Percentiles rank a stretch among this genome's conserved stretches.
Evolutionary conservation across 2,888 invertebrate species (phyloP).

Genomic region (Campaea margaritaria): DNA sequence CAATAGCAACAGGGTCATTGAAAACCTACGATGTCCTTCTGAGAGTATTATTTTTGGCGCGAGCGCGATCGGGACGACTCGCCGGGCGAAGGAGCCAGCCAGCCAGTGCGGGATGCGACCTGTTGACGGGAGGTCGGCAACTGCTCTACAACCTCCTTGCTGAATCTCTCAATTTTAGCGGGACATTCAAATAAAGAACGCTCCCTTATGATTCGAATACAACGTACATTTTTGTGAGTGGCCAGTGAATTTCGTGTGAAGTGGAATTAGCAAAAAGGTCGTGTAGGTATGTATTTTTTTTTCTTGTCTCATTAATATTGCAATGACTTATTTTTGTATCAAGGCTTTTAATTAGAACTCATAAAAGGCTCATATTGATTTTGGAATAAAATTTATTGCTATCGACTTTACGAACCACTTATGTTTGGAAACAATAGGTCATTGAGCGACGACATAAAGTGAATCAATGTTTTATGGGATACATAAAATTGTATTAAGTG

Average conservation of each 20-base stretch:
- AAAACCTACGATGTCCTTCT: constrained; percentile 75
- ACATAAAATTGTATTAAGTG: constrained; percentile 31
- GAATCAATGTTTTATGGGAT: constrained; percentile 42
- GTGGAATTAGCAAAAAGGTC: constrained; percentile 14
- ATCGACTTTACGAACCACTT: constrained; percentile 53
- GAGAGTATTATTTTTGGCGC: constrained; percentile 82
- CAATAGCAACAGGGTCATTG: constrained; percentile 76
- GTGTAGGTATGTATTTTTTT: constrained; percentile 14
- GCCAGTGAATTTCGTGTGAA: constrained; percentile 34
- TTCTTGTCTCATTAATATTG: constrained; percentile 7
- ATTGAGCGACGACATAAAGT: constrained; percentile 46
- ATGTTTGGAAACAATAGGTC: constrained; percentile 53
- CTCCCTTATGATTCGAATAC: constrained; percentile 15
- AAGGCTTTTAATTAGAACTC: constrained; percentile 29
- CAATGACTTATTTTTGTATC: constrained; percentile 14
- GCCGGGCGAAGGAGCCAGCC: constrained; percentile 65
- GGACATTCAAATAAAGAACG: constrained; percentile 60
- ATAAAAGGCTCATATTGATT: constrained; percentile 48
- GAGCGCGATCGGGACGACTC: constrained; percentile 71
- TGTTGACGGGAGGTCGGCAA: constrained; percentile 80
- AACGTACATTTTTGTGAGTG: constrained; percentile 35
- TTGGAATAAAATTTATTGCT: constrained; percentile 48
- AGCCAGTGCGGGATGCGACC: constrained; percentile 80
- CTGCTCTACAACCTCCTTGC: constrained; percentile 51
- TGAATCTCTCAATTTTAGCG: constrained; percentile 51